These are phyloP conservation scores for Hypomecis punctinalis DNA, from an alignment of 2,888 invertebrate genomes.

Conservation along the genomic window DNA sequence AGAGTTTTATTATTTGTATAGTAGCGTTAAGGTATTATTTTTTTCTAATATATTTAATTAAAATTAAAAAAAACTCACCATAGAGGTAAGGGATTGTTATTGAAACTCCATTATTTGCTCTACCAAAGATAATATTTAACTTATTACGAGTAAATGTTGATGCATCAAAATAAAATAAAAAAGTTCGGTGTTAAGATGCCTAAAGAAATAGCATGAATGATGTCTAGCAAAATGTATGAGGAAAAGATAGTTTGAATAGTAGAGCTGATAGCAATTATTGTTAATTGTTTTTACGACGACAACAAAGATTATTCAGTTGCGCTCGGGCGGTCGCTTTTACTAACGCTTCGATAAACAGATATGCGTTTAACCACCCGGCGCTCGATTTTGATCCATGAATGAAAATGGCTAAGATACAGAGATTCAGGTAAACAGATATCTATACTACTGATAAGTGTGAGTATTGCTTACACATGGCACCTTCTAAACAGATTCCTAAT, in stretches of 20 bases:
- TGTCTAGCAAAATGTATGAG: slow-evolving; percentile 5
- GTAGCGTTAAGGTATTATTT: slow-evolving; percentile 25
- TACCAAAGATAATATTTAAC: background rate
- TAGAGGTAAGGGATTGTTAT: background rate
- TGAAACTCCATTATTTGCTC: background rate
- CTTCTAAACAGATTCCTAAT: too few species aligned
- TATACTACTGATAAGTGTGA: too few species aligned
- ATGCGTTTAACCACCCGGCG: slow-evolving; percentile 49
- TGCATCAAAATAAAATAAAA: too few species aligned
- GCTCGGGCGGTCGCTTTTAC: slow-evolving; percentile 77
- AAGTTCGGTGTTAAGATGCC: too few species aligned
- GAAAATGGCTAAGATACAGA: background rate
- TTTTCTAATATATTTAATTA: slow-evolving; percentile 9
- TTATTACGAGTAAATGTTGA: too few species aligned
- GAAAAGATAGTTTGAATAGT: slow-evolving; percentile 12
- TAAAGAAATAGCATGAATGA: too few species aligned
- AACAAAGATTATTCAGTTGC: slow-evolving; percentile 68
- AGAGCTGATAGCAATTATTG: slow-evolving; percentile 22
- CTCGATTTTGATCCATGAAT: slow-evolving; percentile 1
- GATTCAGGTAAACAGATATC: too few species aligned
- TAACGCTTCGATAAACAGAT: slow-evolving; percentile 69
- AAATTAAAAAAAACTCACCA: slow-evolving; percentile 7
- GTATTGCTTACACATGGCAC: too few species aligned
- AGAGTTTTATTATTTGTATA: slow-evolving; percentile 37
- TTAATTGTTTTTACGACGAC: slow-evolving; percentile 42